phyloP scores from a whole-genome alignment of 2,113 vertebrate genomes.

The Colaptes auratus region DNA sequence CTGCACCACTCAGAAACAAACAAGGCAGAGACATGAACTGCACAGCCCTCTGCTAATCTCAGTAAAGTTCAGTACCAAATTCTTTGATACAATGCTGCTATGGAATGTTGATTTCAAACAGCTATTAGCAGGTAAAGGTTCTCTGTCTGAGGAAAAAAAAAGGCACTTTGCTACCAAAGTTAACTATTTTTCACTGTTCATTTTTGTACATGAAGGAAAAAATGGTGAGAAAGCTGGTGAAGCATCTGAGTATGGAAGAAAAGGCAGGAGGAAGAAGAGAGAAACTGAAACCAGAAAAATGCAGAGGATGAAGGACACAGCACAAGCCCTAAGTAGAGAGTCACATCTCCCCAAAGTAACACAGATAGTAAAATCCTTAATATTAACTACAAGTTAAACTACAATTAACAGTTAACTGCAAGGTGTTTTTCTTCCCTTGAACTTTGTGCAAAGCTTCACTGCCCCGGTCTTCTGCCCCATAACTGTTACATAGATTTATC shows the following conservation, averaged over 20 bases:
- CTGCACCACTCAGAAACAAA: neutral
- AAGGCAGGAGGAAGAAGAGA: neutral
- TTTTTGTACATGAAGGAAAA: neutral
- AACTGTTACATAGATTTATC: neutral
- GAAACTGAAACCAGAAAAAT: neutral
- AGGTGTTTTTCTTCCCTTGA: neutral
- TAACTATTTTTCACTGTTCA: neutral
- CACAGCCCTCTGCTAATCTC: neutral
- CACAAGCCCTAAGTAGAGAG: neutral
- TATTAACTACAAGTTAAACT: neutral
- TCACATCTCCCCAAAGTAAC: neutral
- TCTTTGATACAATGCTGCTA: neutral
- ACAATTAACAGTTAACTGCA: neutral
- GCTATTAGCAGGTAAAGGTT: neutral
- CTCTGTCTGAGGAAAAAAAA: neutral
- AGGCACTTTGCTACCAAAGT: neutral
- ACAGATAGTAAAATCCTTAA: neutral
- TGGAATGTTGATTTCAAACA: neutral
- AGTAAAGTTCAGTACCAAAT: neutral
- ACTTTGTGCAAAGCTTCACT: neutral
- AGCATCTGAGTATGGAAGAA: neutral
- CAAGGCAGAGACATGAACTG: neutral
- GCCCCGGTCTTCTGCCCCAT: neutral
- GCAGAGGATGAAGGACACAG: neutral
- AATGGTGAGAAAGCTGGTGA: neutral